Percentiles rank a stretch among this genome's conserved stretches.
Evolutionary conservation across 2,888 invertebrate species (phyloP).

Genomic region (Saturnia pavonia): DNA sequence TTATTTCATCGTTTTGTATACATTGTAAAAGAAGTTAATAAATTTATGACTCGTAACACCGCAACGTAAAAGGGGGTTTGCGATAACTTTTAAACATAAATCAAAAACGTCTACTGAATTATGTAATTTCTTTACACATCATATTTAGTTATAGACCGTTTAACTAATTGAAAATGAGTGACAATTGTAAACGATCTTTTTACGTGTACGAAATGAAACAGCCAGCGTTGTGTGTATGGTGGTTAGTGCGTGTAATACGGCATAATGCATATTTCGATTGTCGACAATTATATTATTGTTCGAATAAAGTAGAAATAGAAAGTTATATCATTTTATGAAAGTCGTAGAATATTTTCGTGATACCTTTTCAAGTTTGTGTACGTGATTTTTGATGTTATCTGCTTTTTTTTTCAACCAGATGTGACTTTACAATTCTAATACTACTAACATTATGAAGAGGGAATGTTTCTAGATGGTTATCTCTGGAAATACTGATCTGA

Average conservation of each 20-base stretch:
- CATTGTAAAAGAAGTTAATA: slow-evolving; percentile 3
- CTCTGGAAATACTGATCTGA: too few relatives aligned
- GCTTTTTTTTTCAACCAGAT: too few relatives aligned
- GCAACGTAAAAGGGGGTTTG: slow-evolving; percentile 15
- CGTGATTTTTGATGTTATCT: too few relatives aligned
- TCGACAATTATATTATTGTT: too few relatives aligned
- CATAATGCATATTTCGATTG: not conserved
- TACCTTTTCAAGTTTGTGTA: too few relatives aligned
- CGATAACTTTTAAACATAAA: not conserved
- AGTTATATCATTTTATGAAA: too few relatives aligned
- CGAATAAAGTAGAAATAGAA: too few relatives aligned
- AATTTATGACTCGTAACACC: slow-evolving; percentile 19
- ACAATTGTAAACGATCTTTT: not conserved
- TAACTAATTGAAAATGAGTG: not conserved
- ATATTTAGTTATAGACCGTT: not conserved
- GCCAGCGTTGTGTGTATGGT: not conserved
- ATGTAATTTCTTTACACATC: not conserved
- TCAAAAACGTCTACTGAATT: not conserved
- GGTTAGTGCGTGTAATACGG: not conserved
- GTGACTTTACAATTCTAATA: too few relatives aligned
- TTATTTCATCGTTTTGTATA: not conserved
- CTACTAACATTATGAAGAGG: too few relatives aligned
- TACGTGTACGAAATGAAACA: not conserved
- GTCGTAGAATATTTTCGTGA: too few relatives aligned
- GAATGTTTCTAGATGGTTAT: too few relatives aligned